Conservation (phyloP, 2,888 invertebrate species). For the Escarpia spicata region DNA sequence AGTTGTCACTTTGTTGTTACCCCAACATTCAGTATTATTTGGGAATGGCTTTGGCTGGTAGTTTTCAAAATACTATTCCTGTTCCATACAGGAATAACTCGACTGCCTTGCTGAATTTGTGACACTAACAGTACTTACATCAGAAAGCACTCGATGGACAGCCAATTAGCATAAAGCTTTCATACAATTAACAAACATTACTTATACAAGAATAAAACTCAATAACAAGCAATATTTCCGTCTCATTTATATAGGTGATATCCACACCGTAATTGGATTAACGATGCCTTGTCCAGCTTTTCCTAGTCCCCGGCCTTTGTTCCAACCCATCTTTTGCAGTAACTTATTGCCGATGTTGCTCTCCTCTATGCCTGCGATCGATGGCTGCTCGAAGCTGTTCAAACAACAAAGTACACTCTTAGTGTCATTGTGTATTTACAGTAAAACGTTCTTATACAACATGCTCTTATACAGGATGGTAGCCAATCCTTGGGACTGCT, state of each 20-base stretch:
- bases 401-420: neutral
- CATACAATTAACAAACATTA: too few species aligned
- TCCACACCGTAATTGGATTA: conserved; percentile 85
- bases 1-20: neutral
- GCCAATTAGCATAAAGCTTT: too few species aligned
- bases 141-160: too few species aligned
- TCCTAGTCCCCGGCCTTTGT: conserved; percentile 94
- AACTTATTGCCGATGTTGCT: conserved; percentile 95
- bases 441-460: neutral
- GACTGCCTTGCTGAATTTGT: too few species aligned
- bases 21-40: too few species aligned
- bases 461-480: too few species aligned
- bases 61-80: too few species aligned
- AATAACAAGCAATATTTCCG: too few species aligned
- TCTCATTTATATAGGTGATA: neutral
- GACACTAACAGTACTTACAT: too few species aligned
- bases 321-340: conserved; percentile 99
- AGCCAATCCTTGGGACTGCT: too few species aligned
- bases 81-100: too few species aligned
- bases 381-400: conserved; percentile 61
- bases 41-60: neutral
- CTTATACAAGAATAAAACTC: too few species aligned
- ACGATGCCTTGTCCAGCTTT: conserved; percentile 86
- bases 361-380: conserved; percentile 75
- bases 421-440: neutral